A percentile compares a stretch with the other conserved stretches of the same genome.
phyloP scores from a whole-genome alignment of 2,888 invertebrate genomes.

The Synanthedon formicaeformis region DNA sequence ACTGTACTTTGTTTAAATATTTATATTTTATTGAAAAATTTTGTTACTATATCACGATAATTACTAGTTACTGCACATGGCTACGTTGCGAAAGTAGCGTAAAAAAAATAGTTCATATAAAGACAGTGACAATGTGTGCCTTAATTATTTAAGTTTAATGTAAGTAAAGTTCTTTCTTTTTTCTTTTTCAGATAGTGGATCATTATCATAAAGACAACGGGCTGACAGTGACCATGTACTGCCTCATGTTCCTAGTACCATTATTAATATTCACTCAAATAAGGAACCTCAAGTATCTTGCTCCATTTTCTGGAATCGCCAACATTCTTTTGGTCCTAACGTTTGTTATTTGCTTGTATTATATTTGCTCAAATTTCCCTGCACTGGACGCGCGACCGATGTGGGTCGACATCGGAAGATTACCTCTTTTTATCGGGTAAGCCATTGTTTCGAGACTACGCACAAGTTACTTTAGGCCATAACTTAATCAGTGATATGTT shows the following conservation, averaged over 20 bases:
- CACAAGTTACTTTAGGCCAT: slow-evolving; percentile 1
- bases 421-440: slow-evolving; percentile 88
- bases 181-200: slow-evolving; percentile 42
- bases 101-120: too few species aligned
- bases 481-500: too few species aligned
- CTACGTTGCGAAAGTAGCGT: too few species aligned
- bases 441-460: slow-evolving; percentile 5
- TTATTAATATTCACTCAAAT: slow-evolving; percentile 66
- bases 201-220: slow-evolving; percentile 20
- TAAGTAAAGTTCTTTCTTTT: too few species aligned
- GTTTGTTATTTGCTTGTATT: slow-evolving; percentile 85
- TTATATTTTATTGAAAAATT: too few species aligned
- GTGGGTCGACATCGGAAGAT: slow-evolving; percentile 65
- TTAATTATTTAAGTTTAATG: too few species aligned
- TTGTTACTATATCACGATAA: too few species aligned
- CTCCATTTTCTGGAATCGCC: slow-evolving; percentile 90
- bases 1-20: too few species aligned
- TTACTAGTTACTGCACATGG: too few species aligned
- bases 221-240: slow-evolving; percentile 40
- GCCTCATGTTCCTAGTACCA: slow-evolving; percentile 48
- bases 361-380: slow-evolving; percentile 74
- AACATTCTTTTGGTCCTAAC: slow-evolving; percentile 84
- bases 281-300: slow-evolving; percentile 83
- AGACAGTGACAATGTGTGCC: too few species aligned
- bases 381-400: slow-evolving; percentile 60